Base-by-base conservation (phyloP, 2,113 vertebrate species). In the Myrmophylax atrothorax region DNA sequence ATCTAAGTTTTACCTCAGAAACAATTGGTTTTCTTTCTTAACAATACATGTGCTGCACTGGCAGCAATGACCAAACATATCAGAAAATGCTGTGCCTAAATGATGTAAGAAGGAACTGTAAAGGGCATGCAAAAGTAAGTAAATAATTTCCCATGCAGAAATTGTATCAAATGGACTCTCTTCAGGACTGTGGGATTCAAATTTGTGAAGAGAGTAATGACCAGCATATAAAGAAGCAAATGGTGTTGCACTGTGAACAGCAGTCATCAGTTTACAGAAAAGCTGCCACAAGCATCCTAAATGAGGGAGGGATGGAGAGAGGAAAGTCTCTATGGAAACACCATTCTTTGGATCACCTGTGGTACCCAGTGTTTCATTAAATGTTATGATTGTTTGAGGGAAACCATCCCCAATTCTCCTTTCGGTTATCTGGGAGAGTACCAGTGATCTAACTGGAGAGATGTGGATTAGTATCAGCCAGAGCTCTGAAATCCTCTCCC, bases 111-210 rank as follows among this genome's bases (percentile, higher is more conserved):
- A 14, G 31, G 46, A 92, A 24, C 11, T 16, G 11, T 64, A 59
- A 53, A 35, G 59, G 55, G 37, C 84, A 93, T 91, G 76, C 76
- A 90, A 81, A 96, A 44, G 17, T 40, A 13, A 92, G 10, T 60
- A 82, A 91, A 84, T 59, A 62, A 79, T 91, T 91, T 35, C 12
- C 85, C 85, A 89, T 87, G 73, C 80, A 93, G 70, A 95, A 66
- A 63, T 84, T 1, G 2, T 87, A 91, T 84, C 77, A 72, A 59
- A 63, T 20, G 6, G 88, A 85, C 78, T 78, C 40, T 37, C 7
- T 52, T 85, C 49, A 70, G 49, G 28, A n/a, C 56, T 81, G 40
- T 60, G 40, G 59, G 55, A 66, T 3, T 80, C 38, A 90, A 93
- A 72, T 72, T 28, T 81, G 53, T 58, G 62, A 68, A 55, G 16